Conservation (phyloP, 1,140 invertebrate genomes). For the Drosophila lacteicornis region DNA sequence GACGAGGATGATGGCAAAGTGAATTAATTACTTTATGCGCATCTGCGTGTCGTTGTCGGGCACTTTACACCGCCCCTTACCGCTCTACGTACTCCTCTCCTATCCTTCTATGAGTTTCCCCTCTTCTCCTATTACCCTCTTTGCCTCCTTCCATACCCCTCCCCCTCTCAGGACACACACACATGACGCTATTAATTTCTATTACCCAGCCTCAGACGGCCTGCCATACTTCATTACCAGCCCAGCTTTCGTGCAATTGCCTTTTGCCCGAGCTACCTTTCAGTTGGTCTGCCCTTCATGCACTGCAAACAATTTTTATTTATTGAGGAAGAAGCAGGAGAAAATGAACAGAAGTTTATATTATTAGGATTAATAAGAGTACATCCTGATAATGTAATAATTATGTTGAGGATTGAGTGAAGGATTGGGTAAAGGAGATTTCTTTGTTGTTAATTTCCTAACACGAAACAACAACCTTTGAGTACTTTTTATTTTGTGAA, state of each 20-base stretch:
- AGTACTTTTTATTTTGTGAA: neutral
- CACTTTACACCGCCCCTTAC: constrained; percentile 45
- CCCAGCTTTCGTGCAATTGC: constrained; percentile 64
- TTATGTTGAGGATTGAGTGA: no score
- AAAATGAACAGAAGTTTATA: no score
- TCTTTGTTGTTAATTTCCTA: neutral
- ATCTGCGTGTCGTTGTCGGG: constrained; percentile 62
- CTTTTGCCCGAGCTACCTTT: constrained; percentile 53
- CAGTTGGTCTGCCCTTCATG: constrained; percentile 11
- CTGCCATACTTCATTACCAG: constrained; percentile 72
- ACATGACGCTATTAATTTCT: constrained; percentile 72
- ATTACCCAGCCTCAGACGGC: constrained; percentile 63
- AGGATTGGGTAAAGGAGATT: neutral
- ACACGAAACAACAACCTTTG: neutral
- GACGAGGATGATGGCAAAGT: constrained; percentile 19
- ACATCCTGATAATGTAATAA: no score
- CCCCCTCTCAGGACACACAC: constrained; percentile 15
- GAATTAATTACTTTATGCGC: constrained; percentile 75
- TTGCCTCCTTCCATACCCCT: neutral
- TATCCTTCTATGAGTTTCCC: neutral
- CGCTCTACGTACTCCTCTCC: neutral
- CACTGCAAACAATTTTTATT: neutral
- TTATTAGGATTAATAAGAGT: no score
- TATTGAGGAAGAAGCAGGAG: no score
- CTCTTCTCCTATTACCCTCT: neutral